Evolutionary conservation across 2,888 invertebrate genomes (phyloP), one percentile per base, ranked within the genome.

Genomic region (Tanypteryx hageni): DNA sequence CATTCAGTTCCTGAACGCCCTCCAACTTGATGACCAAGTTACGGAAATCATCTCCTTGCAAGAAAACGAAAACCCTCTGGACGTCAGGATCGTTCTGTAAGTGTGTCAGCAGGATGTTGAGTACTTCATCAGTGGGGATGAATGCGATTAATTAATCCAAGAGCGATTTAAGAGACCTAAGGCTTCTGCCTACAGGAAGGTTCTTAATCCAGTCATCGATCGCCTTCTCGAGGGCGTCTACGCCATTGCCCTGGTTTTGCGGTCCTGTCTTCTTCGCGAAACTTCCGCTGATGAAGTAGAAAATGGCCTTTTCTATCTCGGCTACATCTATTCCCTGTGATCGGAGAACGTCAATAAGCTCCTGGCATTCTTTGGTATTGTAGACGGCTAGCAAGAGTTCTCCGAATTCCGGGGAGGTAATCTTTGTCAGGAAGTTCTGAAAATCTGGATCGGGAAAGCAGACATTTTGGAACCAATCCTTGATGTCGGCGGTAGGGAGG

Each of bases 401-500:
- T 59, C n/a, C 10, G 58, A 86, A 86, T 27, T 86, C 85, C 3
- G n/a, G 22, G 14, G 59, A 9, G 27, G 14, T 22, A 9, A 86
- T 59, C 61, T 27, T 86, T 14, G 22, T 22, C 27, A 86, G 4
- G 27, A 86, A 31, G 0, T 59, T n/a, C 61, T 27, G 31, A 27
- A 86, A 86, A 27, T 58, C 11, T 3, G 58, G 27, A 61, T 86
- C 86, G 8, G 58, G 58, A 2, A 86, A 11, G 61, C 86, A 61
- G 9, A 86, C 61, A n/a, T 86, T 61, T 3, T 16, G 9, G 92
- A 94, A 94, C 44, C 94, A 92, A 14, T 93, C 93, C 86, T 94
- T 93, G 57, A 95, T 93, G 13, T 94, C 92, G 0, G 94, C 93
- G 0, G 93, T 2, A 0, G 95, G 95, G 0, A 95, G 93, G 0